Conservation (phyloP, 2,113 vertebrate genomes). For the Planiliza haematocheilus region DNA sequence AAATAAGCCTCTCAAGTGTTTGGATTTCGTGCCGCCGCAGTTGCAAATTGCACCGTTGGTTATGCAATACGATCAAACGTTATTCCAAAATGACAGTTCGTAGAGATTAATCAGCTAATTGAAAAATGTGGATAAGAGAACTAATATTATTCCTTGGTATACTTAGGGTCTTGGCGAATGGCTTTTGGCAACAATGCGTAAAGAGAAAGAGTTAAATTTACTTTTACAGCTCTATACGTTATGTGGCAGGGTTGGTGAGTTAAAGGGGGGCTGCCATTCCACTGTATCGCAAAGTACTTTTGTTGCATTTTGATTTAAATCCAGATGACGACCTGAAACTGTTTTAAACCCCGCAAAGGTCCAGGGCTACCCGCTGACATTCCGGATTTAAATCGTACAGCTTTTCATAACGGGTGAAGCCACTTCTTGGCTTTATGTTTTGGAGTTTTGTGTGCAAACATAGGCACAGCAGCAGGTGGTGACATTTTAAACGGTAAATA, state of each 20-base stretch:
- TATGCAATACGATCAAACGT: background rate
- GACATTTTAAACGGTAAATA: conserved; percentile 58
- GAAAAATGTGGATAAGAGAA: background rate
- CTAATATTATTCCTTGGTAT: background rate
- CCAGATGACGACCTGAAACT: too few species aligned
- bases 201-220: conserved; percentile 11
- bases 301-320: background rate
- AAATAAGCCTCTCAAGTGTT: background rate
- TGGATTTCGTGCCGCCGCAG: background rate
- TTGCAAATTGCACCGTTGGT: background rate
- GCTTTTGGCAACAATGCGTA: background rate
- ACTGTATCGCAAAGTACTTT: too few species aligned
- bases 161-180: background rate
- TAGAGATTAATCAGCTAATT: background rate
- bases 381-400: background rate
- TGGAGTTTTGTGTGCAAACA: background rate
- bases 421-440: background rate
- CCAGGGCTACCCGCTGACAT: too few species aligned
- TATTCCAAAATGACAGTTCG: background rate
- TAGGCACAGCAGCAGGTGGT: conserved; percentile 37
- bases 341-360: too few species aligned
- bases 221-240: background rate
- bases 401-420: background rate
- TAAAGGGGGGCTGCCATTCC: background rate
- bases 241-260: background rate